A percentile compares a stretch with the other conserved stretches of the same genome.
phyloP scores from a whole-genome alignment of 1,140 invertebrate genomes.

The Tetranychus cinnabarinus region DNA sequence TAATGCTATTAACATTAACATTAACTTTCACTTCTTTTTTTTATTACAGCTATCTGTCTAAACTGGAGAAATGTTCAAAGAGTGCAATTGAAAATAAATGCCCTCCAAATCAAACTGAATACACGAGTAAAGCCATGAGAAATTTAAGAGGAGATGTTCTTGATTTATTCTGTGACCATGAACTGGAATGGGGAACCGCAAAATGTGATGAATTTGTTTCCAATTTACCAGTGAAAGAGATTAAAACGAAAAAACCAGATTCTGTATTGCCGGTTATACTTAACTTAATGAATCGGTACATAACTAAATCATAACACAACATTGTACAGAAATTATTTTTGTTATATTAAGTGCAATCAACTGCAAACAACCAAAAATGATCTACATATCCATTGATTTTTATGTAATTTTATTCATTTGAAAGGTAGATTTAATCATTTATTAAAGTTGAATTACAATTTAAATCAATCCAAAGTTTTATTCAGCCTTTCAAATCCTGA shows the following conservation, averaged over 20 bases:
- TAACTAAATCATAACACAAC: background rate
- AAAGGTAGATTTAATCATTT: too few species aligned
- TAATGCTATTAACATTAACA: background rate
- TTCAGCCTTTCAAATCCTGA: too few species aligned
- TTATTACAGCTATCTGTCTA: constrained; percentile 4
- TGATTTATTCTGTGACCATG: constrained; percentile 7
- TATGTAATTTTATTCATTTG: too few species aligned
- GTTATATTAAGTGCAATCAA: too few species aligned
- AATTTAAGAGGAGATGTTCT: constrained; percentile 2
- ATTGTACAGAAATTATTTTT: too few species aligned
- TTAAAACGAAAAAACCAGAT: constrained; percentile 2
- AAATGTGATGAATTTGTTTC: constrained; percentile 3
- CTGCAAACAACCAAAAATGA: too few species aligned
- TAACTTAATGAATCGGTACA: constrained; percentile 5
- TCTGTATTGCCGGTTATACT: constrained; percentile 3
- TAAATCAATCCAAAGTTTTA: too few species aligned
- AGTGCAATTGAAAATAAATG: constrained; percentile 4
- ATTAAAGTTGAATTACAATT: too few species aligned
- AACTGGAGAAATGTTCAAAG: constrained; percentile 4
- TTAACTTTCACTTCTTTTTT: background rate
- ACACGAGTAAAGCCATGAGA: constrained; percentile 3
- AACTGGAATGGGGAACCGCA: constrained; percentile 2
- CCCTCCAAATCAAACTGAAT: background rate
- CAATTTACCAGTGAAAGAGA: background rate
- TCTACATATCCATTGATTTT: too few species aligned